Conservation (phyloP, 2,113 vertebrate genomes). For the Gnathonemus echidnorhynchus region DNA sequence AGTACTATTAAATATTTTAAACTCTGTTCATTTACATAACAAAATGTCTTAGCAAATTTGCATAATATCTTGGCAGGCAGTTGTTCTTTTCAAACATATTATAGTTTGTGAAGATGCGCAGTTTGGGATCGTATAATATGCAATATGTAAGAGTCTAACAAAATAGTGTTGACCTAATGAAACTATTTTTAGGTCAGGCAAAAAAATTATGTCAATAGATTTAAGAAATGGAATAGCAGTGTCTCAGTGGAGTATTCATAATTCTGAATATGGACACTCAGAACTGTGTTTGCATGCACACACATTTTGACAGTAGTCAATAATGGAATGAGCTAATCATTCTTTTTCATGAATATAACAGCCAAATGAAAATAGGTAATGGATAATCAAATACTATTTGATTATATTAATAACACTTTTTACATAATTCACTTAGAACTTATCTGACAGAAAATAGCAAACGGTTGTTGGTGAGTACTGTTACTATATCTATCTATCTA, state of each 20-base stretch:
- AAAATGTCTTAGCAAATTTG: background rate
- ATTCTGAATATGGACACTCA: background rate
- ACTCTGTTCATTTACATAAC: background rate
- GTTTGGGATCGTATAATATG: background rate
- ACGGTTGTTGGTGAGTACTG: background rate
- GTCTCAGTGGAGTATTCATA: background rate
- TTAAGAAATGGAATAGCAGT: background rate
- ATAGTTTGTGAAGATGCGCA: background rate
- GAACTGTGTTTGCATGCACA: background rate
- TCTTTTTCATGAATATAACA: background rate
- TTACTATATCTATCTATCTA: background rate
- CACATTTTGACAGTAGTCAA: background rate
- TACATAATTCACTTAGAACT: background rate
- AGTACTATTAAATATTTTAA: background rate
- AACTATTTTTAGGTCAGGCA: background rate
- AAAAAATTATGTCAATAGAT: background rate
- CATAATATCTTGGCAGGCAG: background rate
- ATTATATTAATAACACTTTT: background rate
- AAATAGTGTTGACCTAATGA: background rate
- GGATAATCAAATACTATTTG: background rate
- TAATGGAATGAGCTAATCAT: background rate
- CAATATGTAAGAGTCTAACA: background rate
- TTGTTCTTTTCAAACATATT: background rate
- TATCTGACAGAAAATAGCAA: background rate
- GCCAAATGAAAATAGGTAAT: background rate